phyloP scores from a whole-genome alignment of 2,888 invertebrate genomes.

The Loripinus fragilis region DNA sequence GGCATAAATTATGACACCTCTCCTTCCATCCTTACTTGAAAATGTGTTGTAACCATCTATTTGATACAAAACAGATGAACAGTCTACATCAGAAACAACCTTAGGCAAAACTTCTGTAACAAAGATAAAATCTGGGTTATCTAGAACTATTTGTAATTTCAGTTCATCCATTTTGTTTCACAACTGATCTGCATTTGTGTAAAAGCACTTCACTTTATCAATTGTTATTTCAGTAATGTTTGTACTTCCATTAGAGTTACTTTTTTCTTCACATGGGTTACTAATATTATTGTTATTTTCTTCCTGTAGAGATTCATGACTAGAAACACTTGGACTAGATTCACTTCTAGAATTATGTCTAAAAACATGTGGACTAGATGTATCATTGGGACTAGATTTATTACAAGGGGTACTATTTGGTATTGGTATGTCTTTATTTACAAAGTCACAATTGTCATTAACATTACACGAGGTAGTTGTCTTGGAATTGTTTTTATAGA shows the following conservation, averaged over 20 bases:
- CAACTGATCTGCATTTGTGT: conserved; percentile 36
- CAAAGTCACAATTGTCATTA: too few relatives aligned
- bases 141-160: conserved; percentile 22
- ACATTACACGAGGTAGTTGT: not conserved
- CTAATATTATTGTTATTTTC: not conserved
- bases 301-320: not conserved
- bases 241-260: not conserved
- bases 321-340: conserved; percentile 1
- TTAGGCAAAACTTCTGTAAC: conserved; percentile 31
- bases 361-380: not conserved
- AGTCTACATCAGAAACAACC: conserved; percentile 8
- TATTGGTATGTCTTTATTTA: too few relatives aligned
- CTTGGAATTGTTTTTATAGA: not conserved
- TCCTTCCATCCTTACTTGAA: conserved; percentile 21
- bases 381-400: not conserved
- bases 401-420: too few relatives aligned
- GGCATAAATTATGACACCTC: conserved; percentile 37
- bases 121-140: conserved; percentile 33
- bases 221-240: conserved; percentile 11
- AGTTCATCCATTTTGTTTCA: conserved; percentile 34
- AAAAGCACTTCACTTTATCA: conserved; percentile 23
- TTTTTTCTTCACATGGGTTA: not conserved
- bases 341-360: not conserved
- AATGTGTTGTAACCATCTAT: conserved; percentile 30
- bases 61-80: conserved; percentile 27